phyloP scores from a whole-genome alignment of 2,113 vertebrate genomes.

The Neogobius melanostomus region DNA sequence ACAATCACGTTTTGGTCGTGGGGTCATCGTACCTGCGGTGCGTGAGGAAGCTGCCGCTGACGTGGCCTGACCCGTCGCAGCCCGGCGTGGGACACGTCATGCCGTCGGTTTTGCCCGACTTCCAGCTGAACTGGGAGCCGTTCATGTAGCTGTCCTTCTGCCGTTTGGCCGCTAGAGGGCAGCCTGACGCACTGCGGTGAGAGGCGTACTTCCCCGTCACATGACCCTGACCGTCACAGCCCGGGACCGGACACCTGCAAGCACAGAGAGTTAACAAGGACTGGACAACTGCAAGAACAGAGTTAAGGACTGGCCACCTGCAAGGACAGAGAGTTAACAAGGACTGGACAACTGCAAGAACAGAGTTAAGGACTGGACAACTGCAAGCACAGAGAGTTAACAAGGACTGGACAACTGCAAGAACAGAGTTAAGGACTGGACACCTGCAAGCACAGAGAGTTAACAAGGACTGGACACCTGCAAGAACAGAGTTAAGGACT shows the following conservation, averaged over 20 bases:
- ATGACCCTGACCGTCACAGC: slow-evolving; percentile 96
- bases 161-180: slow-evolving; percentile 93
- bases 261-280: not conserved
- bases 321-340: not conserved
- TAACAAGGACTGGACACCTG: too few species aligned
- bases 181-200: slow-evolving; percentile 95
- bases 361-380: too few species aligned
- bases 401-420: too few species aligned
- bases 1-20: too few species aligned
- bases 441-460: too few species aligned
- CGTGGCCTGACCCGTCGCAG: slow-evolving; percentile 94
- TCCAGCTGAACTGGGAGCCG: slow-evolving; percentile 95
- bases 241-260: slow-evolving; percentile 84
- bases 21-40: slow-evolving; percentile 77
- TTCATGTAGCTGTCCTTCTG: slow-evolving; percentile 92
- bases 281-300: not conserved
- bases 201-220: slow-evolving; percentile 98
- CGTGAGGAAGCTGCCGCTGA: slow-evolving; percentile 97
- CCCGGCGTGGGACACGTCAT: slow-evolving; percentile 97
- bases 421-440: too few species aligned
- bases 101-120: slow-evolving; percentile 95
- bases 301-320: not conserved
- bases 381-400: not conserved
- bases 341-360: not conserved
- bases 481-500: too few species aligned